Percentiles rank a stretch among this genome's conserved stretches.
Evolutionary conservation across 2,888 invertebrate species (phyloP).

Genomic region (Ypsolopha sequella): DNA sequence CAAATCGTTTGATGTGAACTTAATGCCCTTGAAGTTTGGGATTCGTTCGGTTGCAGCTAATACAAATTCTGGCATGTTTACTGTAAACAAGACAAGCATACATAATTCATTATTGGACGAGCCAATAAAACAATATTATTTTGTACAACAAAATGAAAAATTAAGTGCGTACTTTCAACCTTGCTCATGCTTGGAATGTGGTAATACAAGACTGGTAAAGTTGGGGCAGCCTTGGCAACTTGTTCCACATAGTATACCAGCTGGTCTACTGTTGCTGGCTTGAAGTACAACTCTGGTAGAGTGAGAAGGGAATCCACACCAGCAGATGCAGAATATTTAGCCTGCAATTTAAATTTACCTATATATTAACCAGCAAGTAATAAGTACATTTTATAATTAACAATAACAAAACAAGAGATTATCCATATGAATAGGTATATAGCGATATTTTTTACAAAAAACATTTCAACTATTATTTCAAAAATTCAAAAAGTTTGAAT

Average conservation of each 20-base stretch:
- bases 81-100: conserved; percentile 46
- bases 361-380: no score
- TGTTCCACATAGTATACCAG: conserved; percentile 75
- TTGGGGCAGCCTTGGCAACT: conserved; percentile 78
- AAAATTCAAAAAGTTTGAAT: no score
- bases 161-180: conserved; percentile 74
- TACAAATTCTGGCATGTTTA: conserved; percentile 80
- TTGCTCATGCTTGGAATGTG: conserved; percentile 82
- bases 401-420: no score
- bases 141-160: neutral
- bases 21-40: conserved; percentile 84
- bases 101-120: no score
- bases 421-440: no score
- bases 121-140: neutral
- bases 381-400: no score
- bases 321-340: conserved; percentile 74
- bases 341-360: conserved; percentile 68
- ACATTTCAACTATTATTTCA: no score
- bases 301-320: conserved; percentile 79
- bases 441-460: no score
- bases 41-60: conserved; percentile 71
- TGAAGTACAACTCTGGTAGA: conserved; percentile 83
- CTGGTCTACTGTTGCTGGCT: conserved; percentile 71
- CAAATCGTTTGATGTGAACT: conserved; percentile 82
- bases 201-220: conserved; percentile 84